A percentile compares a stretch with the other conserved stretches of the same genome.
Evolutionary conservation across 1,140 invertebrate species (phyloP).

Genomic region (Akabosia matsudoensis): DNA sequence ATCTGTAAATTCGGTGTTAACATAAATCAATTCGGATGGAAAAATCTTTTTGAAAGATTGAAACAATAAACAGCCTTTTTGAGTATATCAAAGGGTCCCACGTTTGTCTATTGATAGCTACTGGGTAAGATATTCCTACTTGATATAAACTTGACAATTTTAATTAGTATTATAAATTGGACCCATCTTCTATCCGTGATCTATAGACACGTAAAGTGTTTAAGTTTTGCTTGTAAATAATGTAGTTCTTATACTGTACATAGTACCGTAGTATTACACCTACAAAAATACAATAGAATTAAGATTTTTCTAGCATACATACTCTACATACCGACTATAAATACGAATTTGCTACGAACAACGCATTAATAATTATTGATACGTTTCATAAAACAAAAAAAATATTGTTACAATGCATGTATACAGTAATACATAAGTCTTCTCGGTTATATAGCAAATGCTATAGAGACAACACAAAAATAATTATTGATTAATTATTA

Average conservation of each 20-base stretch:
- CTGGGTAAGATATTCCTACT: neutral
- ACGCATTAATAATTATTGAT: conserved; percentile 9
- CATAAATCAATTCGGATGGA: too few relatives aligned
- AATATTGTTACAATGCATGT: neutral
- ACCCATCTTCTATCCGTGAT: conserved; percentile 7
- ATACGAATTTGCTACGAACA: conserved; percentile 14
- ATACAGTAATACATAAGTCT: neutral
- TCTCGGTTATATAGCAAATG: neutral
- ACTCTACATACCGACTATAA: neutral
- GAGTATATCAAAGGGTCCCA: neutral
- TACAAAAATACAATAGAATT: neutral
- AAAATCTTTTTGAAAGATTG: neutral
- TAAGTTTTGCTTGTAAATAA: too few relatives aligned
- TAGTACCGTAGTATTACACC: neutral
- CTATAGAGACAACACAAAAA: too few relatives aligned
- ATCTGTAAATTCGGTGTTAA: too few relatives aligned
- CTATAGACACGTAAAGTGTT: too few relatives aligned
- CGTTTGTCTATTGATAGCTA: neutral
- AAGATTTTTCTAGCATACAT: neutral
- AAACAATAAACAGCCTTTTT: neutral
- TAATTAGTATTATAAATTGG: neutral
- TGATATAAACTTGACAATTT: neutral
- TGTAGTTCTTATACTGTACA: too few relatives aligned
- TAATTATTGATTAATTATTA: too few relatives aligned
- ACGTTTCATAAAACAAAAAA: neutral